These are phyloP conservation scores for Tipula helvola DNA, from an alignment of 2,888 invertebrate genomes.

Conservation along the genomic window DNA sequence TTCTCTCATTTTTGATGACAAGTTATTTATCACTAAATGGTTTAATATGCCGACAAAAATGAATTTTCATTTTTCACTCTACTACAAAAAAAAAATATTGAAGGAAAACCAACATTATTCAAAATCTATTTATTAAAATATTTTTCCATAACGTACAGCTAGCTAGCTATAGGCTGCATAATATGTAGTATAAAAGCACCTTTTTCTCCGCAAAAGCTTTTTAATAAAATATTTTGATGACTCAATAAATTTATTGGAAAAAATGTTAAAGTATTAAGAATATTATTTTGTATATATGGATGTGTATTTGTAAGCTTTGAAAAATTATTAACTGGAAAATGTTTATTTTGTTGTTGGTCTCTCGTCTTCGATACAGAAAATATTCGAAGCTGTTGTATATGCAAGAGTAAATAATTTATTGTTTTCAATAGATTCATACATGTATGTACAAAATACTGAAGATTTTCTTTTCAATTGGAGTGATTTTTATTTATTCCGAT, in stretches of 20 bases:
- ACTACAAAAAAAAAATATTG: not conserved
- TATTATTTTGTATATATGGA: not conserved
- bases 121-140: not conserved
- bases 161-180: not conserved
- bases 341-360: not conserved
- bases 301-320: not conserved
- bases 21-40: constrained; percentile 4
- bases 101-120: not conserved
- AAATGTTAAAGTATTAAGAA: not conserved
- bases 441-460: not conserved
- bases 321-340: not conserved
- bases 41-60: not conserved
- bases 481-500: not conserved
- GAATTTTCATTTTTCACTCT: not conserved
- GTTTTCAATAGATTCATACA: not conserved
- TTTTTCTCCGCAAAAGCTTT: not conserved
- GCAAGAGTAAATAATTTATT: not conserved
- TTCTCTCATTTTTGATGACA: not conserved
- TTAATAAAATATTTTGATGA: not conserved
- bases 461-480: not conserved
- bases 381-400: not conserved
- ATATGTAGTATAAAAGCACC: not conserved
- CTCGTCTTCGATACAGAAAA: not conserved
- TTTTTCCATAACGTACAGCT: not conserved
- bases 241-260: not conserved